Conservation (phyloP, 2,113 vertebrate genomes). For the Echinops telfairi region DNA sequence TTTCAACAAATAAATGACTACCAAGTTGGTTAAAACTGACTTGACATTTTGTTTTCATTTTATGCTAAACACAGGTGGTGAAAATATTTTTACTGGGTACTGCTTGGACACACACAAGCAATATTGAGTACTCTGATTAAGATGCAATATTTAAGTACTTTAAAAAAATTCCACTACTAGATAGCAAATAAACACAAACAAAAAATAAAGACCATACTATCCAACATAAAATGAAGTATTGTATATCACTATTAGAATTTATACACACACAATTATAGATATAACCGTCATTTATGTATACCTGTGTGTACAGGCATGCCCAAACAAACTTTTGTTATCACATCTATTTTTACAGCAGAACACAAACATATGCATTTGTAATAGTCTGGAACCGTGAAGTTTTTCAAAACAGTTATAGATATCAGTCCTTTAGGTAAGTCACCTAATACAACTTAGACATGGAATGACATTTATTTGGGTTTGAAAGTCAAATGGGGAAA, state of each 20-base stretch:
- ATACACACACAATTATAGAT: neutral
- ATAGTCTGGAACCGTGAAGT: neutral
- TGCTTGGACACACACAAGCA: neutral
- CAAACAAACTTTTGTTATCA: neutral
- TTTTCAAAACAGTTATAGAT: neutral
- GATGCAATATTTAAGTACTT: neutral
- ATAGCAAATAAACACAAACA: neutral
- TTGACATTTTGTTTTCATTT: neutral
- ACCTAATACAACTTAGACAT: neutral
- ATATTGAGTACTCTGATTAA: neutral
- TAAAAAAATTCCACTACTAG: neutral
- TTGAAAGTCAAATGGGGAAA: neutral
- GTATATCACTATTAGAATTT: neutral
- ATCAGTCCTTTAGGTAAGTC: neutral
- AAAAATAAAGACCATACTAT: neutral
- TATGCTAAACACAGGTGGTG: neutral
- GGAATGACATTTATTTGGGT: neutral
- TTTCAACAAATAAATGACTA: constrained; percentile 44
- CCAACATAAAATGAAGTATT: neutral
- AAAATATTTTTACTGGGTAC: neutral
- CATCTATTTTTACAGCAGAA: neutral
- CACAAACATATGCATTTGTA: neutral
- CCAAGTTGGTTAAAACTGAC: neutral
- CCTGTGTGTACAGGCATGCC: neutral
- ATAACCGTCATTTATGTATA: neutral